A percentile compares a stretch with the other conserved stretches of the same genome.
phyloP scores from a whole-genome alignment of 2,113 vertebrate species.

The Ochotona princeps region DNA sequence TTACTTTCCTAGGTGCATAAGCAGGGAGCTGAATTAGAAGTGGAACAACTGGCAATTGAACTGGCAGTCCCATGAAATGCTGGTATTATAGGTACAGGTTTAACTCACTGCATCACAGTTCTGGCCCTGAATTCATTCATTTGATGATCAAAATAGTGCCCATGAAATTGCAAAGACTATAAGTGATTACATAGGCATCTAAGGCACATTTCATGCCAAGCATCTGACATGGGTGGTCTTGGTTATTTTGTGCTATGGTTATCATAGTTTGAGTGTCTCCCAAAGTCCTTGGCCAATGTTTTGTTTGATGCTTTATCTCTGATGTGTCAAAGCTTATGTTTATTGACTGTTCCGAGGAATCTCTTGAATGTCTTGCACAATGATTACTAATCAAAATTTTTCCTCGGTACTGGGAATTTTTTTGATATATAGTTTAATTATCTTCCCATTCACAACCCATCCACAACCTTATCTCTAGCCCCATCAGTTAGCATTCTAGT shows the following conservation, averaged over 20 bases:
- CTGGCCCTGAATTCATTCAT: neutral
- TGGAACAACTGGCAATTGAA: too few species aligned
- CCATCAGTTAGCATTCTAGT: neutral
- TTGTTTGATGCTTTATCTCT: neutral
- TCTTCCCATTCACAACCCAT: neutral
- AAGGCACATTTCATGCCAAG: too few species aligned
- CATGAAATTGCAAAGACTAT: neutral
- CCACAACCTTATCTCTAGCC: neutral
- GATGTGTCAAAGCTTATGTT: neutral
- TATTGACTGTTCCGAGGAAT: neutral
- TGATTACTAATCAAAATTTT: neutral
- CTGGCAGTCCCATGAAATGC: too few species aligned
- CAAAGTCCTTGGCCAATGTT: neutral
- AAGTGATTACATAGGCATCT: neutral
- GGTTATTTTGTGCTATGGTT: too few species aligned
- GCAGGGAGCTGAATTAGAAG: too few species aligned
- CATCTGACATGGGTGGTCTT: too few species aligned
- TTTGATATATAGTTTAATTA: neutral
- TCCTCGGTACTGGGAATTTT: neutral
- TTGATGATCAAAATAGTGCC: neutral
- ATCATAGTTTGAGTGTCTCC: too few species aligned
- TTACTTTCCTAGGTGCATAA: too few species aligned
- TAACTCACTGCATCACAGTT: too few species aligned
- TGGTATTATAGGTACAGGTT: too few species aligned
- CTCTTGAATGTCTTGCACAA: neutral